phyloP scores from a whole-genome alignment of 2,113 vertebrate genomes.

The Trichomycterus rosablanca region DNA sequence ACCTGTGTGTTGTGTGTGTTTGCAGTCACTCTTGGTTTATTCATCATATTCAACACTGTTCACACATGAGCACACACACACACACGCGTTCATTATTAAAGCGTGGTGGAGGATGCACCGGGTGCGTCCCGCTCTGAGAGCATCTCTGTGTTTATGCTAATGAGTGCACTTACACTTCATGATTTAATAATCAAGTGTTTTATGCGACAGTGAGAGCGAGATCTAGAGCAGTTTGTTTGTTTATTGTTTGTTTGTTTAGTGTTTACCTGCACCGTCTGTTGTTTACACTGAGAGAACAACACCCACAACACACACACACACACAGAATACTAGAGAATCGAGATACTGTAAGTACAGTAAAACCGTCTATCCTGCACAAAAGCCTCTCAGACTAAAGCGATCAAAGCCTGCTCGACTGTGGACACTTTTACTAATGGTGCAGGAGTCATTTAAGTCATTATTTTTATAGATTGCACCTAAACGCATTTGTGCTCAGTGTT shows the following conservation, averaged over 20 bases:
- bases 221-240: background rate
- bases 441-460: no score
- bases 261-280: slow-evolving; percentile 25
- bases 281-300: slow-evolving; percentile 28
- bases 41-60: background rate
- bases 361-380: background rate
- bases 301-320: background rate
- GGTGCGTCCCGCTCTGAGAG: slow-evolving; percentile 4
- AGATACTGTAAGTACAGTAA: background rate
- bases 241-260: slow-evolving; percentile 33
- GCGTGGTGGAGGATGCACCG: no score
- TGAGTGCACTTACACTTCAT: slow-evolving; percentile 11
- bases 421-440: no score
- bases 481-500: no score
- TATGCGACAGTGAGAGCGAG: slow-evolving; percentile 31
- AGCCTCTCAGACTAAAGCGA: no score
- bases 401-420: no score
- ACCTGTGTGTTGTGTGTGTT: background rate
- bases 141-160: slow-evolving; percentile 23
- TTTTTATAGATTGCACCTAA: no score
- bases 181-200: slow-evolving; percentile 7
- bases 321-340: background rate
- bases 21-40: background rate
- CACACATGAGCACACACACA: slow-evolving; percentile 1
- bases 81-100: slow-evolving; percentile 33